Percentiles rank a stretch among this genome's conserved stretches.
phyloP scores from a whole-genome alignment of 2,888 invertebrate species.

The Hyposoter dolosus region DNA sequence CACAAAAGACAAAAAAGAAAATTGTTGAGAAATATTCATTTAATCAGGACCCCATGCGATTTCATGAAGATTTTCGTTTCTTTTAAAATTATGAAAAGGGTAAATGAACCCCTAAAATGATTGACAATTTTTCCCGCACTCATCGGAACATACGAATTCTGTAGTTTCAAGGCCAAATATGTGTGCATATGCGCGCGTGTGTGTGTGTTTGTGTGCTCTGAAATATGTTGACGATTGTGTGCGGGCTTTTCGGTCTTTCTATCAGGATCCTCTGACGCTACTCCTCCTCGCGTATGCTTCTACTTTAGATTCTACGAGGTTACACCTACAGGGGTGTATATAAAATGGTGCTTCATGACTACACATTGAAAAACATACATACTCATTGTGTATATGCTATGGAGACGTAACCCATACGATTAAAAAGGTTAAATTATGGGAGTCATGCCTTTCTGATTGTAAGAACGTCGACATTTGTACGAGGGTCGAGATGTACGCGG shows the following conservation, averaged over 20 bases:
- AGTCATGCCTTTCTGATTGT: constrained; percentile 15
- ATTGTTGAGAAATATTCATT: too few relatives aligned
- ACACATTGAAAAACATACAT: background rate
- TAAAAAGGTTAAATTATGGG: background rate
- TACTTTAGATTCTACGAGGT: constrained; percentile 43
- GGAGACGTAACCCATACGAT: background rate
- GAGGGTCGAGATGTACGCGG: constrained; percentile 20
- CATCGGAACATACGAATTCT: constrained; percentile 47
- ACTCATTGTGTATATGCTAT: background rate
- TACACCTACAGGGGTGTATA: constrained; percentile 11
- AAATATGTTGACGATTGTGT: constrained; percentile 55
- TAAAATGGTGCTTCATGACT: background rate
- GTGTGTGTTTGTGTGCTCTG: constrained; percentile 18
- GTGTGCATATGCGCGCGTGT: too few relatives aligned
- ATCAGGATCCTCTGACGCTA: constrained; percentile 23
- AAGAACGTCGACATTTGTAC: background rate
- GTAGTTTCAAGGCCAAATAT: constrained; percentile 38
- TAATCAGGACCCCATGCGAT: too few relatives aligned
- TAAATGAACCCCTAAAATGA: too few relatives aligned
- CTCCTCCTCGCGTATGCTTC: constrained; percentile 28
- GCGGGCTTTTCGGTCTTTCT: constrained; percentile 14
- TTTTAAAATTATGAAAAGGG: too few relatives aligned
- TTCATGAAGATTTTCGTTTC: too few relatives aligned
- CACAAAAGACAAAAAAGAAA: too few relatives aligned
- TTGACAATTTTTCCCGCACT: constrained; percentile 53